These are phyloP conservation scores for Chlamydotis undulata DNA, from an alignment of 2,113 vertebrate genomes.

Conservation along the genomic window DNA sequence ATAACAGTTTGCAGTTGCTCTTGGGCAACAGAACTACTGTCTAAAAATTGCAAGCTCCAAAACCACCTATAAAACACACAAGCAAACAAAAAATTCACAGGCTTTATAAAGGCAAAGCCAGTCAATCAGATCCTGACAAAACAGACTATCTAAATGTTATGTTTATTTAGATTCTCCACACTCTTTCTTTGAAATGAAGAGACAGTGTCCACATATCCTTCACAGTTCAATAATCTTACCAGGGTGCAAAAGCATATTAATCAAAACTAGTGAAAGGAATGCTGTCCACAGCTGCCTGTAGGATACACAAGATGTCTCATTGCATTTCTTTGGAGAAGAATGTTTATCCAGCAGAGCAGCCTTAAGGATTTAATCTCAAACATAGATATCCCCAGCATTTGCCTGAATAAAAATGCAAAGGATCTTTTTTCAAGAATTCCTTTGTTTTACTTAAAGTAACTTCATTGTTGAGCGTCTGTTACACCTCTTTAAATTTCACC, in stretches of 20 bases:
- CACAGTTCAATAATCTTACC: slow-evolving; percentile 42
- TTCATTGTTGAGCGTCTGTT: not conserved
- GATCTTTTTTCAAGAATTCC: not conserved
- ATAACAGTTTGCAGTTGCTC: not conserved
- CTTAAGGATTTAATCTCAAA: not conserved
- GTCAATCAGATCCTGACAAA: slow-evolving; percentile 3
- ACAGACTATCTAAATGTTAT: not conserved
- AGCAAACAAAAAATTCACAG: not conserved
- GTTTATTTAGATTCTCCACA: slow-evolving; percentile 51
- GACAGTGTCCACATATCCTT: slow-evolving; percentile 24
- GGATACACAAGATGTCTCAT: not conserved
- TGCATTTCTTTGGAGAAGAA: not conserved
- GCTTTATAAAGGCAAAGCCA: not conserved
- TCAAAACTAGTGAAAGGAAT: not conserved
- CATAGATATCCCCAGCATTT: not conserved
- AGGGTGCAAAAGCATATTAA: slow-evolving; percentile 23
- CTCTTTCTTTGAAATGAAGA: slow-evolving; percentile 15
- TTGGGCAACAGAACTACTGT: not conserved
- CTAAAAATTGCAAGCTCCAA: not conserved
- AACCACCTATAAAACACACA: not conserved
- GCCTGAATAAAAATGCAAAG: not conserved
- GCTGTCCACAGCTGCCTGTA: not conserved
- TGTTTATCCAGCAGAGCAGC: not conserved
- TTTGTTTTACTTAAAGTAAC: not conserved
- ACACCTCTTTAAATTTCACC: not conserved